Evolutionary conservation across 2,888 invertebrate species (phyloP).

Genomic region (Ypsolopha scabrella): DNA sequence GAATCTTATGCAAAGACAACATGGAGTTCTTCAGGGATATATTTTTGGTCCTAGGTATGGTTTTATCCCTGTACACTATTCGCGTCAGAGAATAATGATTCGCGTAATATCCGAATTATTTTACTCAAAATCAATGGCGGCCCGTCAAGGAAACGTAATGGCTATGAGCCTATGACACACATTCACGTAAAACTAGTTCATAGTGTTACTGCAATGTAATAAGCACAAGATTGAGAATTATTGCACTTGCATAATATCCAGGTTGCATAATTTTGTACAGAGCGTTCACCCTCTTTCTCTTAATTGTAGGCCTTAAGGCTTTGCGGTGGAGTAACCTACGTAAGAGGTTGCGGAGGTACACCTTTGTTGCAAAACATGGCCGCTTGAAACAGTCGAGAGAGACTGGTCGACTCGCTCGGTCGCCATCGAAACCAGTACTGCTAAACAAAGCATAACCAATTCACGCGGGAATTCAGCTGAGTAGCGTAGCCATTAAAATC

Average conservation of each 20-base stretch:
- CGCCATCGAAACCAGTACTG: slow-evolving; percentile 21
- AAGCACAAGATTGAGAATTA: background rate
- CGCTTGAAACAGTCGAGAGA: slow-evolving; percentile 42
- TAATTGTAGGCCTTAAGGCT: background rate
- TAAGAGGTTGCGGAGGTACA: background rate
- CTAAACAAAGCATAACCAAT: background rate
- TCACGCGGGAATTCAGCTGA: background rate
- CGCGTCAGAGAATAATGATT: too few species aligned
- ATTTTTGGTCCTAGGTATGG: too few species aligned
- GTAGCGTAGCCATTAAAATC: background rate
- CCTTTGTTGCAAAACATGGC: slow-evolving; percentile 25
- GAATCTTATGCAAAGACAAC: too few species aligned
- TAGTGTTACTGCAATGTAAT: background rate
- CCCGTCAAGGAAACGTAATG: too few species aligned
- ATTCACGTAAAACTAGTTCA: too few species aligned
- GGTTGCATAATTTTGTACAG: slow-evolving; percentile 43
- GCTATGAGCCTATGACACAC: too few species aligned
- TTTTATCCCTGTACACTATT: too few species aligned
- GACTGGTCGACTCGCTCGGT: slow-evolving; percentile 49
- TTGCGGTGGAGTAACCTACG: background rate
- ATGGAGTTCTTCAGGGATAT: too few species aligned
- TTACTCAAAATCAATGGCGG: too few species aligned
- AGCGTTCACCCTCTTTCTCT: slow-evolving; percentile 31
- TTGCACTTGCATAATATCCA: slow-evolving; percentile 36
- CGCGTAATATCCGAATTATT: too few species aligned